Evolutionary conservation across 2,888 invertebrate genomes (phyloP).

Genomic region (Mythimna loreyi): DNA sequence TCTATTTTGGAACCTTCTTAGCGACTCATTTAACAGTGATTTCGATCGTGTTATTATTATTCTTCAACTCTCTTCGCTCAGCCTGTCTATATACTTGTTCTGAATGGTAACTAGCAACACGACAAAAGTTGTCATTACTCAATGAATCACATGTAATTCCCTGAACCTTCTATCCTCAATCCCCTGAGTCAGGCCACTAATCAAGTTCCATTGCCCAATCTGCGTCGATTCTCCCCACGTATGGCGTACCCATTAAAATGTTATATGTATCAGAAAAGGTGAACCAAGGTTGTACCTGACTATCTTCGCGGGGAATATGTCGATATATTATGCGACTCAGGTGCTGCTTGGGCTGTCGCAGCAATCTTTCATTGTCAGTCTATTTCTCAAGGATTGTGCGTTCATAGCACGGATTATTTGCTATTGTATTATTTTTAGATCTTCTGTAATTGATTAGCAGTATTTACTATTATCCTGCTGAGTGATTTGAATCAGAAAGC

Average conservation of each 20-base stretch:
- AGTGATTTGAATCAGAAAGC: background rate
- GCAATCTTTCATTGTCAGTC: constrained; percentile 66
- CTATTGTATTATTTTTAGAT: constrained; percentile 62
- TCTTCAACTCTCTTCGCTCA: background rate
- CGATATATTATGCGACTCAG: constrained; percentile 63
- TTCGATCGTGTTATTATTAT: background rate
- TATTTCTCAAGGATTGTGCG: constrained; percentile 59
- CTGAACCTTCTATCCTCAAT: constrained; percentile 30
- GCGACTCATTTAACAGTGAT: background rate
- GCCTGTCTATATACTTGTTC: no score
- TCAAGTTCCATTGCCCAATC: constrained; percentile 55
- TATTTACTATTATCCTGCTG: constrained; percentile 24
- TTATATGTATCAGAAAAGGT: constrained; percentile 61
- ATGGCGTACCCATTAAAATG: constrained; percentile 54
- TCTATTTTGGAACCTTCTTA: background rate
- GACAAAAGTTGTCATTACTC: background rate
- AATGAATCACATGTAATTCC: constrained; percentile 34
- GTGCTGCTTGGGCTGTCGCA: constrained; percentile 34
- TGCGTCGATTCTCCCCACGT: constrained; percentile 58
- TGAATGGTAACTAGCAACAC: background rate
- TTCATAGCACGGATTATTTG: constrained; percentile 50
- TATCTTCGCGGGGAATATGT: constrained; percentile 49
- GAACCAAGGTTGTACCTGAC: constrained; percentile 54
- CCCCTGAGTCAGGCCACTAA: constrained; percentile 43
- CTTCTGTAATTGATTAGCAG: constrained; percentile 22